Conservation (phyloP, 2,888 invertebrate species). For the Nymphalis c-album region DNA sequence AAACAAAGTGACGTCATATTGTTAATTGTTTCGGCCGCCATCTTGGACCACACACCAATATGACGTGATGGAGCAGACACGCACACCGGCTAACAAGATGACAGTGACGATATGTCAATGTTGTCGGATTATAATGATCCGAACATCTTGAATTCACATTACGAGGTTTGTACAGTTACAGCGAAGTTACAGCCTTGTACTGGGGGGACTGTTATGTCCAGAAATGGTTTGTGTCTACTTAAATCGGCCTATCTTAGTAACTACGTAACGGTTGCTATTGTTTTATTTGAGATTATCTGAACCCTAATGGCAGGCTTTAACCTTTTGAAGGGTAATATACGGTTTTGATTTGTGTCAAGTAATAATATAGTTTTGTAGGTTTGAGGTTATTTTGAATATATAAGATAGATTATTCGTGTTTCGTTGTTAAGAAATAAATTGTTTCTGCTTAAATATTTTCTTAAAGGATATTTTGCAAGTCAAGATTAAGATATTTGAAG, state of each 20-base stretch:
- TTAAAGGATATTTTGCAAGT: no score
- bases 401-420: no score
- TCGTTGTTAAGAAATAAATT: no score
- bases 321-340: constrained; percentile 12
- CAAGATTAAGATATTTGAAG: no score
- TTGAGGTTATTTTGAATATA: no score
- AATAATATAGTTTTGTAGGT: background rate
- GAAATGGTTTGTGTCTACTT: constrained; percentile 33
- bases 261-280: constrained; percentile 30
- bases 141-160: constrained; percentile 32
- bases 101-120: constrained; percentile 53
- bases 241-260: constrained; percentile 25
- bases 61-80: constrained; percentile 40
- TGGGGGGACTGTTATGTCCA: constrained; percentile 20
- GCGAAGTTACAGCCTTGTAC: constrained; percentile 6
- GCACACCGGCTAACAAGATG: constrained; percentile 47
- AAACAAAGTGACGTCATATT: background rate
- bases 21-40: no score
- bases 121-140: constrained; percentile 39
- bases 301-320: background rate
- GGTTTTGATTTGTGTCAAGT: background rate
- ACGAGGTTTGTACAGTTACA: constrained; percentile 12
- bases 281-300: constrained; percentile 29
- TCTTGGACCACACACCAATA: constrained; percentile 33
- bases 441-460: no score